A percentile compares a stretch with the other conserved stretches of the same genome.
phyloP scores from a whole-genome alignment of 2,113 vertebrate genomes.

The Athene cunicularia region DNA sequence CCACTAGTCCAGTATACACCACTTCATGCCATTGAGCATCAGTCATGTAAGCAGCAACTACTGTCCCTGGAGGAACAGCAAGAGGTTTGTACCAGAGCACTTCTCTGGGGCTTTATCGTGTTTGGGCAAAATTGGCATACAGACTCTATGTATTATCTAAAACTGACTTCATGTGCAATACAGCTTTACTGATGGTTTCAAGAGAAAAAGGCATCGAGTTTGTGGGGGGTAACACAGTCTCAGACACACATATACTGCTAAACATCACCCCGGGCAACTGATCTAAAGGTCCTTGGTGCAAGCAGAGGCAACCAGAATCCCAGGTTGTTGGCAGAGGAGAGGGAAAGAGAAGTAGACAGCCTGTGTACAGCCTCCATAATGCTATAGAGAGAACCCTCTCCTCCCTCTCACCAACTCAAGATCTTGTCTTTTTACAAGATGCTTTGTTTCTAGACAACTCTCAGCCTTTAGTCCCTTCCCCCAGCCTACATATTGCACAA shows the following conservation, averaged over 20 bases:
- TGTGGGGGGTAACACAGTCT: background rate
- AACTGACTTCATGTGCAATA: background rate
- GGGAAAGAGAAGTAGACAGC: background rate
- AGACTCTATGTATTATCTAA: background rate
- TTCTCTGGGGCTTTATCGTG: background rate
- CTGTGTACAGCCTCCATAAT: background rate
- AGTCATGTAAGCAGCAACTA: background rate
- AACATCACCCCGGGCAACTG: background rate
- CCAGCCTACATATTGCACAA: background rate
- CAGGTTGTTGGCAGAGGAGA: no score
- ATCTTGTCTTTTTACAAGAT: background rate
- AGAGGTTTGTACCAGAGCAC: background rate
- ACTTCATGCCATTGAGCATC: background rate
- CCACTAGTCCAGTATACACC: no score
- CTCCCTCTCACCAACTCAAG: background rate
- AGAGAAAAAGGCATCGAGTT: background rate
- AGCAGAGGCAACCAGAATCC: background rate
- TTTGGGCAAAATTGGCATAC: background rate
- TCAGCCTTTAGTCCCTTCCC: background rate
- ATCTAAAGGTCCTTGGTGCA: background rate
- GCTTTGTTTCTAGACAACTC: background rate
- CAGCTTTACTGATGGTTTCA: background rate
- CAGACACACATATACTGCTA: background rate
- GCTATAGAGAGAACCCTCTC: background rate
- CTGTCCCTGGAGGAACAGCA: background rate